Evolutionary conservation across 2,113 vertebrate species (phyloP).

Genomic region (Corythaeola cristata): DNA sequence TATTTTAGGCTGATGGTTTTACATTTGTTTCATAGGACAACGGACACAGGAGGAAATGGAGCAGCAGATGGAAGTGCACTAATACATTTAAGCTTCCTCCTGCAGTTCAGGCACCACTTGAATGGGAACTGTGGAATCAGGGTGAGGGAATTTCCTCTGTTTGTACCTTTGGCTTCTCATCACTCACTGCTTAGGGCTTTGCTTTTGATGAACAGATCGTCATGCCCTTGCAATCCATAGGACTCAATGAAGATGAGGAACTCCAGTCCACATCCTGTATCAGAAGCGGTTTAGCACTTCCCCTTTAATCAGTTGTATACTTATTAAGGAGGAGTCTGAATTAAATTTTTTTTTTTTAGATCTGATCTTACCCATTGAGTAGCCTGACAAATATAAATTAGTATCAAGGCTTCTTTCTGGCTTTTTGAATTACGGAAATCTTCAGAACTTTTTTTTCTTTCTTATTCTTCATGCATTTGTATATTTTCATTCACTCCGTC

Average conservation of each 20-base stretch:
- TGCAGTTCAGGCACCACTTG: not conserved
- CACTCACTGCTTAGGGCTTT: not conserved
- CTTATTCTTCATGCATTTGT: not conserved
- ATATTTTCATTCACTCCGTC: not conserved
- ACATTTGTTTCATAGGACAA: not conserved
- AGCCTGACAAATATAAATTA: not conserved
- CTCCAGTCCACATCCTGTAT: not conserved
- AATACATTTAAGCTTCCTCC: not conserved
- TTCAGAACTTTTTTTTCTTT: not conserved
- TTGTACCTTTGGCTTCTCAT: not conserved
- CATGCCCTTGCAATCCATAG: not conserved
- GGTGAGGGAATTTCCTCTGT: conserved; percentile 20
- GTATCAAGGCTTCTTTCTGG: not conserved
- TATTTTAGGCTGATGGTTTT: not conserved
- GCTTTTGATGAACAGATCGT: not conserved
- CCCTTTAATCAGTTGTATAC: not conserved
- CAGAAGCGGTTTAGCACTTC: not conserved
- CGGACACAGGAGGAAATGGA: not conserved
- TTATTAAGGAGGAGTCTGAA: not conserved
- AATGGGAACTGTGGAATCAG: not conserved
- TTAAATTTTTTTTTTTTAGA: not conserved
- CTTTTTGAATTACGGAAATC: not conserved
- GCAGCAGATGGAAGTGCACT: not conserved
- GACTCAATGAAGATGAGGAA: conserved; percentile 21
- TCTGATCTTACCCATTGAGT: not conserved